Evolutionary conservation across 2,797 vertebrate genomes (phyloP).

Genomic region (Sciurus carolinensis): DNA sequence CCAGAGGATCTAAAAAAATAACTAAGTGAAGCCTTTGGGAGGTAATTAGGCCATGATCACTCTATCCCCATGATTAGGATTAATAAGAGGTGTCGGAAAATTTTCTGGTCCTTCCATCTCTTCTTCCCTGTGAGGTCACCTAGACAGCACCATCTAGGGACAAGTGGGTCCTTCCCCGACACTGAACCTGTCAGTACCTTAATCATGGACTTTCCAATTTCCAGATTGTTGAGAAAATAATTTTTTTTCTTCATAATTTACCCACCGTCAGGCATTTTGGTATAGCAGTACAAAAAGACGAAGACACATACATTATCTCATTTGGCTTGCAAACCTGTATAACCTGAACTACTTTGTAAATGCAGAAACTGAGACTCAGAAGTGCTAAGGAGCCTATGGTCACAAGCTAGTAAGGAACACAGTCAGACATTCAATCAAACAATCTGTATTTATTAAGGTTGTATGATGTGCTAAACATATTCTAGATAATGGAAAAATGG

Average conservation of each 20-base stretch:
- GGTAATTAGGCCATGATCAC: background rate
- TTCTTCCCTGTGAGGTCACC: background rate
- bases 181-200: background rate
- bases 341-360: background rate
- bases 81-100: background rate
- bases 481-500: background rate
- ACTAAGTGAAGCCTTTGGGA: background rate
- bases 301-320: background rate
- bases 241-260: background rate
- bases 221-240: background rate
- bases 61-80: background rate
- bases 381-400: background rate
- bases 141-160: background rate
- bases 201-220: background rate
- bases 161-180: background rate
- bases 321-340: background rate
- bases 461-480: background rate
- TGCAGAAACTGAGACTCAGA: background rate
- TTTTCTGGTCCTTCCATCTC: background rate
- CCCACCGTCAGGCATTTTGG: background rate
- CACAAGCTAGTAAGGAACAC: background rate
- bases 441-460: background rate
- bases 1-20: background rate
- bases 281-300: background rate
- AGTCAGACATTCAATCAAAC: background rate